Conservation (phyloP, 1,140 invertebrate species). For the Laupala kohalensis region DNA sequence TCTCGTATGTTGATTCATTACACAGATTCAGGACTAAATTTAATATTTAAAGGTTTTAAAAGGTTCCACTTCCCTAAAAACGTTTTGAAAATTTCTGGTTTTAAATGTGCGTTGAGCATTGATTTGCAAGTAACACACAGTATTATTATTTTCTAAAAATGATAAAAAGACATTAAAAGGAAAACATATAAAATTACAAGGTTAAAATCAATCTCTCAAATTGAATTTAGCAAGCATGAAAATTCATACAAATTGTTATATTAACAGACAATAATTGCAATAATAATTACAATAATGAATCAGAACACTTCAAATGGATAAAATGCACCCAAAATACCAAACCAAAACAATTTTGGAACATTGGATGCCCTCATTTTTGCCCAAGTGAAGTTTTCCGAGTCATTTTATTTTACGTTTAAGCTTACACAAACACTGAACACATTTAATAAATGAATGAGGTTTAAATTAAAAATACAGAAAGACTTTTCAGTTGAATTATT, state of each 20-base stretch:
- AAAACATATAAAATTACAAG: neutral
- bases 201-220: neutral
- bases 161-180: neutral
- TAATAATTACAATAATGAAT: too few relatives aligned
- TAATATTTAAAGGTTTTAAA: too few relatives aligned
- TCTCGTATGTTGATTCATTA: neutral
- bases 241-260: neutral
- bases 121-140: neutral
- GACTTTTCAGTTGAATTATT: neutral
- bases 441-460: neutral
- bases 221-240: neutral
- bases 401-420: neutral
- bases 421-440: neutral
- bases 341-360: too few relatives aligned
- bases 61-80: neutral
- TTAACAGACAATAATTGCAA: too few relatives aligned
- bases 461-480: neutral
- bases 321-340: too few relatives aligned
- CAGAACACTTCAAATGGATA: too few relatives aligned
- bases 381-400: neutral
- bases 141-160: too few relatives aligned
- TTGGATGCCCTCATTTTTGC: neutral
- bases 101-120: neutral
- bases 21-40: neutral
- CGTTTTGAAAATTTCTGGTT: neutral